A percentile compares a stretch with the other conserved stretches of the same genome.
Conservation (phyloP, 2,797 vertebrate genomes). For the Ctenochaetus hawaiiensis region DNA sequence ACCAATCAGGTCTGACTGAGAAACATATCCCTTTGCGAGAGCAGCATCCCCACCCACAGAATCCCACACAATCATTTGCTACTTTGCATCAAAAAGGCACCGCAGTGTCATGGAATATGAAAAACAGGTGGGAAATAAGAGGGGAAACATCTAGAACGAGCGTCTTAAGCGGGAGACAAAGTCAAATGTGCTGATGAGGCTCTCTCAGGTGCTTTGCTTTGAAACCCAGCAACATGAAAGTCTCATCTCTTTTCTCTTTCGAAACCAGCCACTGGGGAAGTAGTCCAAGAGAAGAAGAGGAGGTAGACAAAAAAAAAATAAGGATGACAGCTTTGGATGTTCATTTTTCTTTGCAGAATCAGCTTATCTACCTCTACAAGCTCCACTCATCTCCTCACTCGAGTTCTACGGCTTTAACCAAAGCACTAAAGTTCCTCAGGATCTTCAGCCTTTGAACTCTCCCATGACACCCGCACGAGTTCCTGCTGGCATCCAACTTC, state of each 20-base stretch:
- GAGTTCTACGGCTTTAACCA: not conserved
- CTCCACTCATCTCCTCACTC: slow-evolving; percentile 29
- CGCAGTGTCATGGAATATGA: not conserved
- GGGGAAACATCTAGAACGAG: slow-evolving; percentile 11
- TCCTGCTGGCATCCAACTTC: not conserved
- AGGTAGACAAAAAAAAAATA: slow-evolving; percentile 6
- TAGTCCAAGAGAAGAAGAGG: slow-evolving; percentile 6
- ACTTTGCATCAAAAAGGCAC: slow-evolving; percentile 5
- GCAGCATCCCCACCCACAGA: not conserved
- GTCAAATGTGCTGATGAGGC: slow-evolving; percentile 43
- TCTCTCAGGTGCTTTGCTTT: slow-evolving; percentile 40
- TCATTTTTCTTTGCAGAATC: slow-evolving; percentile 33
- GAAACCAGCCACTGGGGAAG: slow-evolving; percentile 24
- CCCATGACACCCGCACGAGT: not conserved
- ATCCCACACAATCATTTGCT: not conserved
- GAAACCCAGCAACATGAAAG: slow-evolving; percentile 36
- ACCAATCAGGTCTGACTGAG: not conserved
- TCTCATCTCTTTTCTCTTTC: slow-evolving; percentile 7
- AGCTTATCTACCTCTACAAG: not conserved
- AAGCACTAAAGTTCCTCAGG: not conserved
- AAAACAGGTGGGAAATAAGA: slow-evolving; percentile 4
- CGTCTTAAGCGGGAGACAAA: slow-evolving; percentile 27
- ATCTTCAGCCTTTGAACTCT: slow-evolving; percentile 18
- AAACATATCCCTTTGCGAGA: not conserved
- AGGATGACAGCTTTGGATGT: slow-evolving; percentile 23